Percentiles rank a stretch among this genome's conserved stretches.
phyloP scores from a whole-genome alignment of 1,140 invertebrate genomes.

The Parapsyche elsis region DNA sequence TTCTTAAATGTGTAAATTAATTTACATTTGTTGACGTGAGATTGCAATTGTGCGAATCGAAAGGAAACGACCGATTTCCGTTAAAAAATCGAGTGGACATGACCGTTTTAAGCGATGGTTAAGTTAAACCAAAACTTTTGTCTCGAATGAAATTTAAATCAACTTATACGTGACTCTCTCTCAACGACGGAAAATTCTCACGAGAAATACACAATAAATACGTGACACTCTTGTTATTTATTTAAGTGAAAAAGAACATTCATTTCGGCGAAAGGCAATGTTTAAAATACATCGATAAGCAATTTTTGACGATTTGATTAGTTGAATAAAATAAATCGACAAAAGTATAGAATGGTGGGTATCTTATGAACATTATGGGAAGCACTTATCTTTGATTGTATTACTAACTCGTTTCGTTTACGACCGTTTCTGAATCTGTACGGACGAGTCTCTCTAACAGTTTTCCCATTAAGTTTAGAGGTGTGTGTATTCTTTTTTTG shows the following conservation, averaged over 20 bases:
- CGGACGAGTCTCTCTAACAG: no score
- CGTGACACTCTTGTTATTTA: neutral
- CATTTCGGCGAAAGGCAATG: no score
- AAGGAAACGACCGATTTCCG: neutral
- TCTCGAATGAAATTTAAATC: slow-evolving; percentile 9
- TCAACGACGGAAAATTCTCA: slow-evolving; percentile 13
- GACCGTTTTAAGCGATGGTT: slow-evolving; percentile 5
- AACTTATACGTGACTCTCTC: slow-evolving; percentile 2
- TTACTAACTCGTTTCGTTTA: no score
- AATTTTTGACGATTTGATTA: neutral
- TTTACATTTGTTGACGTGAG: neutral
- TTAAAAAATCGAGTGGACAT: slow-evolving; percentile 19
- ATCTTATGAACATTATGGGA: no score
- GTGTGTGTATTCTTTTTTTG: neutral
- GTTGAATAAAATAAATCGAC: no score
- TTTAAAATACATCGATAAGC: neutral
- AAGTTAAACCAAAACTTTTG: slow-evolving; percentile 3
- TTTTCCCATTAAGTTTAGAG: neutral
- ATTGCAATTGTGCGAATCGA: neutral
- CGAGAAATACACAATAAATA: neutral
- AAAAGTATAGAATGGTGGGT: no score
- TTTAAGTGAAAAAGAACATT: neutral
- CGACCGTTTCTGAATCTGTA: no score
- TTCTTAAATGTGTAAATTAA: neutral
- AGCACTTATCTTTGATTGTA: no score